These are phyloP conservation scores for Actias luna DNA, from an alignment of 2,888 invertebrate genomes.

Conservation along the genomic window DNA sequence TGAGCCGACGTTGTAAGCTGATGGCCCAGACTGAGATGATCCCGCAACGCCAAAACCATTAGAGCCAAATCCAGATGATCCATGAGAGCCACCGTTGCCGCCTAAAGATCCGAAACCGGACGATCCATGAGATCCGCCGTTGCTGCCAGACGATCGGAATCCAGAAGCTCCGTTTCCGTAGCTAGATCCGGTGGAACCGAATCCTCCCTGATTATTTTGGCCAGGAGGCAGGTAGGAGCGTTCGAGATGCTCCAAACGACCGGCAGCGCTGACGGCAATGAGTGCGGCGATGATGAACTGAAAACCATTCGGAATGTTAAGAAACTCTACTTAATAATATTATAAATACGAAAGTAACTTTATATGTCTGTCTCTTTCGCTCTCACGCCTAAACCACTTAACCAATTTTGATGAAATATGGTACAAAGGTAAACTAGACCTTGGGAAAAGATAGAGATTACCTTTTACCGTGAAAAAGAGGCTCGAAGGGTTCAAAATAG, in stretches of 20 bases:
- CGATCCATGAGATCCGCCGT: constrained; percentile 19
- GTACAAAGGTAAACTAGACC: too few species aligned
- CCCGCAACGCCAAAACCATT: constrained; percentile 29
- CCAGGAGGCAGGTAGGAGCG: constrained; percentile 67
- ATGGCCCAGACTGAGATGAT: constrained; percentile 25
- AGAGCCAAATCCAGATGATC: constrained; percentile 31
- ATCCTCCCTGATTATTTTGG: constrained; percentile 20
- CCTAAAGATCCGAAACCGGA: constrained; percentile 25
- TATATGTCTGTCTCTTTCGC: too few species aligned
- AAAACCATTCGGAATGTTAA: constrained; percentile 15
- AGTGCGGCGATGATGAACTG: constrained; percentile 66
- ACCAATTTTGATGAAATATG: too few species aligned
- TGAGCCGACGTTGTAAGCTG: constrained; percentile 28
- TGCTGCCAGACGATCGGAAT: constrained; percentile 24
- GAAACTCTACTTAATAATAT: too few species aligned
- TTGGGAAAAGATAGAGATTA: too few species aligned
- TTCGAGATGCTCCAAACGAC: constrained; percentile 68
- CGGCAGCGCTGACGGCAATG: constrained; percentile 61
- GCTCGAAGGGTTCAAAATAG: too few species aligned
- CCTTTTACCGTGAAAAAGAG: too few species aligned
- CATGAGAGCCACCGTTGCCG: constrained; percentile 23
- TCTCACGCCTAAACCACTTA: too few species aligned
- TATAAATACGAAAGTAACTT: too few species aligned
- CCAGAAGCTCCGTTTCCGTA: constrained; percentile 22
- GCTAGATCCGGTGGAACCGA: constrained; percentile 17